Conservation (phyloP, 2,797 vertebrate species). For the Cygnus olor region DNA sequence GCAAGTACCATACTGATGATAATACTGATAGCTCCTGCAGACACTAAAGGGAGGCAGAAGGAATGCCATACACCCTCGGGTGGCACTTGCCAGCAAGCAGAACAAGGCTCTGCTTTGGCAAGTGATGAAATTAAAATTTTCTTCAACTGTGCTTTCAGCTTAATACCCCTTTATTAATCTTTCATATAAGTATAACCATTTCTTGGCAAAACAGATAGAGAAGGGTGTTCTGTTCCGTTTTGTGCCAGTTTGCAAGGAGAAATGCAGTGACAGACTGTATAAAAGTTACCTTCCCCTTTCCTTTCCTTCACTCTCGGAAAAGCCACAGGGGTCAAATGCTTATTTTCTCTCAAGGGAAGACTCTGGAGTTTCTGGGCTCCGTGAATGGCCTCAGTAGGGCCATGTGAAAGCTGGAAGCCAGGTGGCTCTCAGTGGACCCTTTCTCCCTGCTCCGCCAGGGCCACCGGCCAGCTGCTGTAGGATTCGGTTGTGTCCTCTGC, state of each 20-base stretch:
- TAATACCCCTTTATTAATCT: not conserved
- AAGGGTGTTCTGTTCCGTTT: not conserved
- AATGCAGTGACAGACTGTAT: not conserved
- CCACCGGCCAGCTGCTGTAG: not conserved
- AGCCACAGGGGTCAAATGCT: not conserved
- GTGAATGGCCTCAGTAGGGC: not conserved
- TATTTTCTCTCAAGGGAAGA: not conserved
- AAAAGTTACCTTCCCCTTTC: not conserved
- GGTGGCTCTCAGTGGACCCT: not conserved
- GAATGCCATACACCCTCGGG: not conserved
- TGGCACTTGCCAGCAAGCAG: not conserved
- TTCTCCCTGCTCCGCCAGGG: not conserved
- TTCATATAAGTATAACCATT: not conserved
- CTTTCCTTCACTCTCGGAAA: not conserved
- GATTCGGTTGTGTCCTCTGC: fast-evolving
- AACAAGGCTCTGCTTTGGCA: not conserved
- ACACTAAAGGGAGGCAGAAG: not conserved
- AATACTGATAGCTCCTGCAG: not conserved
- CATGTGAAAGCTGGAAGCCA: not conserved
- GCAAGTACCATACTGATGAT: not conserved
- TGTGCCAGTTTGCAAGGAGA: not conserved
- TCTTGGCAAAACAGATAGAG: not conserved
- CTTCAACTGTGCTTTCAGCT: not conserved
- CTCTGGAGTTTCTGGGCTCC: not conserved
- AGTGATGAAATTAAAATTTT: not conserved